phyloP scores from a whole-genome alignment of 2,888 invertebrate genomes.

The Julus scanicus region DNA sequence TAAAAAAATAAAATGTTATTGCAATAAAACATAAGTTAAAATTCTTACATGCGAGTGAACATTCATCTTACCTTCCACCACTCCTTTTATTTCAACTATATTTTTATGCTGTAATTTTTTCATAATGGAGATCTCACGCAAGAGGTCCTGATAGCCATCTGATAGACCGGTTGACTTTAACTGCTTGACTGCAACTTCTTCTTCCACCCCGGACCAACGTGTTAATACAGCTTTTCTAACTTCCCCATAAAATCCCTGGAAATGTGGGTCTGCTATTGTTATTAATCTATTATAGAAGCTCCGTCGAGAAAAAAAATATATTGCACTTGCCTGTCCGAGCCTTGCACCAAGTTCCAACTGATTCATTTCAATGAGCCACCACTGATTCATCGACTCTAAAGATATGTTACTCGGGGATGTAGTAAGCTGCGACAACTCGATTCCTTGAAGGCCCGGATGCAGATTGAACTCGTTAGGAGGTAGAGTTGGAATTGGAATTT shows the following conservation, averaged over 20 bases:
- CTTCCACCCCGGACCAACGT: constrained; percentile 69
- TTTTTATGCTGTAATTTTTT: constrained; percentile 85
- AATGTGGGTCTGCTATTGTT: constrained; percentile 15
- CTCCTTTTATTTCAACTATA: constrained; percentile 87
- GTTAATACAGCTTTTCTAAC: constrained; percentile 77
- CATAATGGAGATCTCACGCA: constrained; percentile 88
- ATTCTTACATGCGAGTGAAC: no score
- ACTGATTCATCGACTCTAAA: constrained; percentile 54
- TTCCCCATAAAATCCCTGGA: constrained; percentile 86
- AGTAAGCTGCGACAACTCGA: neutral
- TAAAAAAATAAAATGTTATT: neutral
- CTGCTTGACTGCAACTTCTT: constrained; percentile 73
- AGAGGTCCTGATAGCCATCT: constrained; percentile 74
- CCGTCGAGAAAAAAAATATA: neutral
- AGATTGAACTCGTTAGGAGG: neutral
- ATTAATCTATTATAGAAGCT: neutral
- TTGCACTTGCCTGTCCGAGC: constrained; percentile 71
- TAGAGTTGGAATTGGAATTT: neutral
- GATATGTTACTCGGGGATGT: constrained; percentile 52
- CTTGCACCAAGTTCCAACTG: constrained; percentile 73
- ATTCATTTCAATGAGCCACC: constrained; percentile 64
- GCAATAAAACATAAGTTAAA: no score
- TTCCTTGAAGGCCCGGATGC: neutral
- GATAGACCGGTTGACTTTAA: constrained; percentile 66
- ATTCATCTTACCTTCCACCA: constrained; percentile 70